phyloP scores from a whole-genome alignment of 2,888 invertebrate genomes.

The Idaea straminata region DNA sequence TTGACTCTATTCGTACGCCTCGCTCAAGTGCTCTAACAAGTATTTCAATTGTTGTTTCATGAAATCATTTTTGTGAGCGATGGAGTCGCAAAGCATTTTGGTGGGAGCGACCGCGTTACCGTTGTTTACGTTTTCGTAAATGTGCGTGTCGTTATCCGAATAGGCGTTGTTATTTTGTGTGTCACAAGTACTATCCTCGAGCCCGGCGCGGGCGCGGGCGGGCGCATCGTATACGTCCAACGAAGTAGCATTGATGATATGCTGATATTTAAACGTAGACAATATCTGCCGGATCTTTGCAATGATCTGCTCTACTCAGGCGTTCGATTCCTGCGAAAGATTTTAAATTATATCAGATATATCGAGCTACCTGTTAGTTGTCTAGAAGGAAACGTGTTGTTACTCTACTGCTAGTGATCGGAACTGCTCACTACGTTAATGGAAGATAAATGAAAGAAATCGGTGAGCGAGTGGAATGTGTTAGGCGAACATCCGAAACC shows the following conservation, averaged over 20 bases:
- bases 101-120: constrained; percentile 74
- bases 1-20: constrained; percentile 82
- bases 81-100: constrained; percentile 70
- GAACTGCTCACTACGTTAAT: constrained; percentile 55
- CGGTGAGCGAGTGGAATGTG: constrained; percentile 56
- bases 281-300: constrained; percentile 90
- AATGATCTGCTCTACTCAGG: constrained; percentile 94
- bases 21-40: constrained; percentile 83
- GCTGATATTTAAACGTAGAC: constrained; percentile 86
- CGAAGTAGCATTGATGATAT: constrained; percentile 75
- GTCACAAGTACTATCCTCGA: constrained; percentile 69
- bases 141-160: constrained; percentile 41
- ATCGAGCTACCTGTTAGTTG: constrained; percentile 39
- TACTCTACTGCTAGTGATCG: constrained; percentile 59
- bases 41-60: constrained; percentile 80
- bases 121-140: constrained; percentile 69
- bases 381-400: constrained; percentile 41
- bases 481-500: constrained; percentile 44
- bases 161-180: constrained; percentile 55
- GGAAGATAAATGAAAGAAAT: constrained; percentile 50
- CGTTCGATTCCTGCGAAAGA: constrained; percentile 89
- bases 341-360: constrained; percentile 67
- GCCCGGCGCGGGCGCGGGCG: constrained; percentile 54
- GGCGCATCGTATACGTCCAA: constrained; percentile 73
- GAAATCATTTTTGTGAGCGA: constrained; percentile 73